Base-by-base conservation (phyloP, 2,797 vertebrate species). In the Hylomyscus alleni region DNA sequence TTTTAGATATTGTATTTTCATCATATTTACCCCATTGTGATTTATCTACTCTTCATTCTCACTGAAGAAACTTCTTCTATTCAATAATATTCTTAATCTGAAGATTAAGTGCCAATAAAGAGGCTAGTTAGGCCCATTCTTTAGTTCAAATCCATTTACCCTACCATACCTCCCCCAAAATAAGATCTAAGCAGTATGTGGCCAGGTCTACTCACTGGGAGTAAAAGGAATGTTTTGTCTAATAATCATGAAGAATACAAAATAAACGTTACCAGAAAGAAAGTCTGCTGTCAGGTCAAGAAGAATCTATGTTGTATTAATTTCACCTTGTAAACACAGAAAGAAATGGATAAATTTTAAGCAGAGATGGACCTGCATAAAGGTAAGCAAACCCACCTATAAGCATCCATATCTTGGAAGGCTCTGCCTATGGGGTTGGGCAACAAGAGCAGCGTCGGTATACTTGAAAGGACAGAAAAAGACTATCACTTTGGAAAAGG, bases 261-360 rank as follows among this genome's bases (percentile, higher is more conserved):
- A 91, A 60, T 84, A 11, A n/a, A 76, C 29, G 19, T 26, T 20
- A 78, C 44, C 84, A 12, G 80, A 65, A 85, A 95, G 24, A 75
- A 17, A 90, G 3, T 5, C 44, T 77, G 3, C 40, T 92, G 62
- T 44, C 73, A 90, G 47, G 10, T 69, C 67, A 54, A 93, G 78
- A 90, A 47, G 44, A 90, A 31, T 83, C 44, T 0, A 15, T 58
- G 10, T 4, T 77, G 72, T 86, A 29, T 76, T 69, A 56, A 29
- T 93, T 93, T 94, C 92, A 54, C 60, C 29, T 82, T 26, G 72
- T 22, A 2, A 78, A 83, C n/a, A 87, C 20, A 73, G 54, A 92
- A 97, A 88, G 20, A 29, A 60, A 88, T 14, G n/a, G 40, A 40
- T 20, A 58, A 40, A 40, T 73, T 94, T 77, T 58, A 80, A 54